A percentile compares a stretch with the other conserved stretches of the same genome.
Evolutionary conservation across 92 coral and sea anemone genomes (phyloP).

Genomic region (Heliopora coerulea): DNA sequence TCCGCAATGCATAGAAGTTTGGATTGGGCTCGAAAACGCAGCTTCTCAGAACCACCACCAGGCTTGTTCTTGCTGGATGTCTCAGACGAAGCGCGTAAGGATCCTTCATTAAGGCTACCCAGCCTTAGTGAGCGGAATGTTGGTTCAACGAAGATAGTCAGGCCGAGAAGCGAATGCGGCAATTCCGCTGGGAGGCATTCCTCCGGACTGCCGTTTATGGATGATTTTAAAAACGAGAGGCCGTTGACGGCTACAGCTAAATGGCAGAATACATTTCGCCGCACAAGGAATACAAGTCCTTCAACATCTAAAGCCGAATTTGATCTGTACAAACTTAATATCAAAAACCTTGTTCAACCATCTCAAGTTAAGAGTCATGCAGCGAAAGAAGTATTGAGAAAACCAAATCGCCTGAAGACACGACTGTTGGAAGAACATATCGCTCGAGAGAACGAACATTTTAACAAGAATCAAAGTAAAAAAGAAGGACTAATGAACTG

Average conservation of each 20-base stretch:
- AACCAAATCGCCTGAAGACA: not conserved
- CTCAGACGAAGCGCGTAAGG: no score
- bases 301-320: not conserved
- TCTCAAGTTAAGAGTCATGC: no score
- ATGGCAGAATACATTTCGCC: constrained; percentile 2
- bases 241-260: not conserved
- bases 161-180: constrained; percentile 24
- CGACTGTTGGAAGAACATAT: constrained; percentile 21
- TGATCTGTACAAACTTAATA: not conserved
- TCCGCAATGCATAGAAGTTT: no score
- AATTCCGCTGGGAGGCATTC: not conserved
- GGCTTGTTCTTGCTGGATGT: no score
- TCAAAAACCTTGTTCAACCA: no score
- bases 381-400: no score
- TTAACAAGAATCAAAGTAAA: constrained; percentile 8
- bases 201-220: constrained; percentile 2
- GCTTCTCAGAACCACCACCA: no score
- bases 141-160: not conserved
- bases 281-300: no score
- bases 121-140: not conserved
- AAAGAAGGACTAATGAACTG: constrained; percentile 5
- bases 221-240: not conserved
- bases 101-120: not conserved
- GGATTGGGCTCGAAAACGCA: no score
- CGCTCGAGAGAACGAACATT: constrained; percentile 5